Base-by-base conservation (phyloP, 2,888 invertebrate species). In the Listrodromus nycthemerus region DNA sequence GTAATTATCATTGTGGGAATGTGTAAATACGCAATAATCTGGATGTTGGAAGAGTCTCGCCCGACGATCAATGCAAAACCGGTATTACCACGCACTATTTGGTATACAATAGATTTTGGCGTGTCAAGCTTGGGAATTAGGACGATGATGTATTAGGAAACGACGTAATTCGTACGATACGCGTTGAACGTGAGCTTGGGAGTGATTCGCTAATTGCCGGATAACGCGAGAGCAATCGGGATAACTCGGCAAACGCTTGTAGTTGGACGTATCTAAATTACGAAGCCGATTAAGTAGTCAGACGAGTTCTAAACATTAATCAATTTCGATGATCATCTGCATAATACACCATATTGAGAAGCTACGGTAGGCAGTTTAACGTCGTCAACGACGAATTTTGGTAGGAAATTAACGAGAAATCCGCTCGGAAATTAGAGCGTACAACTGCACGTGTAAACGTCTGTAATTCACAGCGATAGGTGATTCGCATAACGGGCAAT, bases 11-110 rank as follows among this genome's bases (percentile, higher is more conserved):
- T 21, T 24, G 10, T 24, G 24, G 4, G 5, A 4, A 55, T 1
- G 10, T 24, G 41, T 45, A 45, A 10, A 24, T 24, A 55, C 13
- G 55, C 13, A 55, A 24, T 55, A 55, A 55, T 55, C 55, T 24
- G 55, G 24, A 37, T 27, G 65, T 66, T n/a, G 4, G 55, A 19
- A 41, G 55, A 55, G 55, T 41, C 66, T 67, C 52, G 24, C 45
- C 16, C 52, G 37, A 7, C 37, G 55, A 55, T 66, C 24, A n/a
- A 13, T 37, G n/a, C 37, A 27, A 66, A 76, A 67, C 48, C 37
- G 45, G 13, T 37, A 77, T 69, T 77, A 48, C 30, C 24, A 24
- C 65, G 65, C 16, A 37, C 75, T 30, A 52, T 41, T 66, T 55
- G 65, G 66, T 52, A 27, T n/a, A 58, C 66, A 76, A 66, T 58